Base-by-base conservation (phyloP, 2,888 invertebrate genomes). In the Imbricaverruca yamaguchii region DNA sequence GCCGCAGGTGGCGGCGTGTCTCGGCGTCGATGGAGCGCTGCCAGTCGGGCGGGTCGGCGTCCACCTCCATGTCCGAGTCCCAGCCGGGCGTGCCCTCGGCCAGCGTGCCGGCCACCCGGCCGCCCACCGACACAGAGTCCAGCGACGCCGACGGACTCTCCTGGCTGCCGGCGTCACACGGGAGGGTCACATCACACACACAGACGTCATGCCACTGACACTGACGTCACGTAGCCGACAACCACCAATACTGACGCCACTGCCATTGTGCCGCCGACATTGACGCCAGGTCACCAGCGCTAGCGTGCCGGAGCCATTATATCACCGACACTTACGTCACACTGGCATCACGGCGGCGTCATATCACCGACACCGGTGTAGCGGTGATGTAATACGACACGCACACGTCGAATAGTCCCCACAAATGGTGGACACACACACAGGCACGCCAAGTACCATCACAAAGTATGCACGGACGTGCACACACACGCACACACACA, bases 1-100 rank as follows among this genome's bases (percentile, higher is more conserved):
- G 92, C 85, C 93, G 91, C 84, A 96, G 89, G 83, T 91, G 90
- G 82, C 91, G 89, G 81, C 94, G 89, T 81, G 92, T 90, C 82
- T 95, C 94, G 84, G 92, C 92, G 55, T 92, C 89, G 80, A 95
- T 91, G 83, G 92, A 89, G 83, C 92, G 91, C 85, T 93, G 93
- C 92, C 95, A 93, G 86, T 93, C 92, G 25, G 93, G 93, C 55
- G 92, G 91, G 87, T 93, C 93, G 18, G 91, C 89, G 84, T 92
- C 92, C 63, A 90, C 89, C 85, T 91, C 91, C 80, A 90, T 88
- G 85, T 92, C 91, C 82, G 88, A 88, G 84, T 89, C 89, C 78
- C 78, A 79, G 78, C 78, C 78, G 57, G 57, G 56, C 12, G 23
- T 57, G 78, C 78, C 78, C 57, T 79, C 78, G 23, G 57, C 78